phyloP scores from a whole-genome alignment of 2,888 invertebrate species.

The Nomada ruficornis region DNA sequence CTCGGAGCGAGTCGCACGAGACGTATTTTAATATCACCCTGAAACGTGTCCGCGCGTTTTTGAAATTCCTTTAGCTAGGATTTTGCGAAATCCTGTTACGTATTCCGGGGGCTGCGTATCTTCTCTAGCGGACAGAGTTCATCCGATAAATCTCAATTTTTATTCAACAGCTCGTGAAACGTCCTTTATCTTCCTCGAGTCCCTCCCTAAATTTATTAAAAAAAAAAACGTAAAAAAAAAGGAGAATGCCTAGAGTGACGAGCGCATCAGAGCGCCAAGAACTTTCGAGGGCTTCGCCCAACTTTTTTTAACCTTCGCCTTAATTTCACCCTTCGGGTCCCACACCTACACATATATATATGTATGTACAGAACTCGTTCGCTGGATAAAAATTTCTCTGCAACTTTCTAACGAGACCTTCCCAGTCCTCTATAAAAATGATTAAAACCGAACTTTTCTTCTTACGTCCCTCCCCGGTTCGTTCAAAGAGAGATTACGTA shows the following conservation, averaged over 20 bases:
- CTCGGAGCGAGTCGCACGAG: background rate
- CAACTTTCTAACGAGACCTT: slow-evolving; percentile 29
- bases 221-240: background rate
- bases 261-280: background rate
- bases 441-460: slow-evolving; percentile 25
- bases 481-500: slow-evolving; percentile 20
- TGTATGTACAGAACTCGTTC: background rate
- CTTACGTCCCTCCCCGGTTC: no score
- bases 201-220: slow-evolving; percentile 40
- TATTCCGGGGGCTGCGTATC: slow-evolving; percentile 26
- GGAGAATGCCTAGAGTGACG: background rate
- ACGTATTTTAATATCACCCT: slow-evolving; percentile 35
- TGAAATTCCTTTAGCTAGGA: slow-evolving; percentile 25
- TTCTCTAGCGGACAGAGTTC: slow-evolving; percentile 4
- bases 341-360: background rate
- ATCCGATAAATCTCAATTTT: slow-evolving; percentile 54
- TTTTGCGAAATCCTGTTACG: slow-evolving; percentile 16
- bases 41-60: slow-evolving; percentile 24
- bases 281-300: slow-evolving; percentile 24
- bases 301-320: slow-evolving; percentile 48
- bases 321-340: slow-evolving; percentile 18
- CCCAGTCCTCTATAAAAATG: slow-evolving; percentile 31
- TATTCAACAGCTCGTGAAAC: slow-evolving; percentile 44
- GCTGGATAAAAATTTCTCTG: slow-evolving; percentile 20
- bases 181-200: slow-evolving; percentile 33